Conservation (phyloP, 2,888 invertebrate species). For the Xiphydria camelus region DNA sequence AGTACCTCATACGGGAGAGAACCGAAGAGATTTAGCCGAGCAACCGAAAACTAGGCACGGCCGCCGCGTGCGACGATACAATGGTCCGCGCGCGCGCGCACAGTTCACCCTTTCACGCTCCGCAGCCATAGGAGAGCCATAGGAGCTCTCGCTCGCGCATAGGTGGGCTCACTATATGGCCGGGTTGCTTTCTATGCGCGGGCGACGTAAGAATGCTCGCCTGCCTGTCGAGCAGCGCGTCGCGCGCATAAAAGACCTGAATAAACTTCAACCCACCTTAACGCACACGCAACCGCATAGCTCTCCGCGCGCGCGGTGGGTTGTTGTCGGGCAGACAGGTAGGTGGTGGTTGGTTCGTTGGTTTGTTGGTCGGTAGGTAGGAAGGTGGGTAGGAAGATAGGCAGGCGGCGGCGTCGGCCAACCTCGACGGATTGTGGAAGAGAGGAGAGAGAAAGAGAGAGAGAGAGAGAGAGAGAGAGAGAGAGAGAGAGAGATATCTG, state of each 20-base stretch:
- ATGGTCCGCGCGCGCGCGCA: too few species aligned
- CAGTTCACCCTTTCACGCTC: too few species aligned
- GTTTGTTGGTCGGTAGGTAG: background rate
- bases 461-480: background rate
- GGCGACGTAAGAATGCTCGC: slow-evolving; percentile 40
- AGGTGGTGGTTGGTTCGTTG: slow-evolving; percentile 11
- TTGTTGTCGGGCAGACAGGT: slow-evolving; percentile 13
- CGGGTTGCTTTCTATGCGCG: slow-evolving; percentile 50
- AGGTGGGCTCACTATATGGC: slow-evolving; percentile 45
- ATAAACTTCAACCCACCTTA: slow-evolving; percentile 25
- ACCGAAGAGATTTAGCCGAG: too few species aligned
- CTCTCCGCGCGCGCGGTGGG: slow-evolving; percentile 13
- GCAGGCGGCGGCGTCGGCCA: too few species aligned
- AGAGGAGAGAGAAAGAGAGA: background rate
- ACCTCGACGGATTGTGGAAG: too few species aligned
- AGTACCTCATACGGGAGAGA: too few species aligned
- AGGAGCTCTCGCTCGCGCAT: too few species aligned
- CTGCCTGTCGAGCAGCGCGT: slow-evolving; percentile 11
- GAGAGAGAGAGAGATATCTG: background rate
- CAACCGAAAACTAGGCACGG: too few species aligned
- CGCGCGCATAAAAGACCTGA: slow-evolving; percentile 21
- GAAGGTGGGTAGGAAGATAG: too few species aligned
- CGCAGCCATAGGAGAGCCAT: too few species aligned
- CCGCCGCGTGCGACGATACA: too few species aligned
- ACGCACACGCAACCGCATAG: slow-evolving; percentile 18